Evolutionary conservation across 1,140 invertebrate genomes (phyloP), one percentile per base, ranked within the genome.

Genomic region (Solenopsis fugax): DNA sequence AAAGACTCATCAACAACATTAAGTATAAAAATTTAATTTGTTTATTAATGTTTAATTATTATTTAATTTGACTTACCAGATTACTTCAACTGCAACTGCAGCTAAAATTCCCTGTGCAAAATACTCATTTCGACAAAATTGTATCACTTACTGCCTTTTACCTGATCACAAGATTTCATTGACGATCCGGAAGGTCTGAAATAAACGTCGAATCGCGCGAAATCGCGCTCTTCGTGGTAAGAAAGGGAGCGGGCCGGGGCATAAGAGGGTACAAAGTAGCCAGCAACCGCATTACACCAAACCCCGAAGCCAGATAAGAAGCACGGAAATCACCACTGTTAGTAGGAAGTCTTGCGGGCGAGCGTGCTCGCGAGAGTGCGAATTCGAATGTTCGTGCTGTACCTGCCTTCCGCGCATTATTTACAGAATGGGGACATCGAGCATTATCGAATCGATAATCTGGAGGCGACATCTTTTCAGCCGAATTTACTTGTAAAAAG

Each of bases 231-330:
- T 80, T 90, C 64, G 41, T 54, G 37, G 37, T 82, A 60, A 89
- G 65, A 88, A 24, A 82, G 52, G 69, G 45, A 37, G 34, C 34
- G 69, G 82, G 65, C 45, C 13, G 13, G 67, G 84, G 82, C 60
- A 85, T 62, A 78, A 86, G 52, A 88, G 90, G 90, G 71, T 92
- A 93, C 94, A 95, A 95, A 94, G 95, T 95, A 95, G 89, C 95
- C 94, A 93, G 93, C 92, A 95, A 95, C 94, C 95, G 94, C 93
- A 94, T 95, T 91, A 95, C 94, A 95, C 95, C 95, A 95, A 95
- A 95, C 94, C 94, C 94, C 93, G 93, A 93, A 92, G 91, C 91
- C 91, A 92, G 89, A 92, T 92, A 93, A 92, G 91, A 92, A 93
- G 92, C 91, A 92, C 91, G 89, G 93, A 92, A 94, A 92, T 93